Conservation (phyloP, 2,113 vertebrate genomes). For the Ardeotis arabs region DNA sequence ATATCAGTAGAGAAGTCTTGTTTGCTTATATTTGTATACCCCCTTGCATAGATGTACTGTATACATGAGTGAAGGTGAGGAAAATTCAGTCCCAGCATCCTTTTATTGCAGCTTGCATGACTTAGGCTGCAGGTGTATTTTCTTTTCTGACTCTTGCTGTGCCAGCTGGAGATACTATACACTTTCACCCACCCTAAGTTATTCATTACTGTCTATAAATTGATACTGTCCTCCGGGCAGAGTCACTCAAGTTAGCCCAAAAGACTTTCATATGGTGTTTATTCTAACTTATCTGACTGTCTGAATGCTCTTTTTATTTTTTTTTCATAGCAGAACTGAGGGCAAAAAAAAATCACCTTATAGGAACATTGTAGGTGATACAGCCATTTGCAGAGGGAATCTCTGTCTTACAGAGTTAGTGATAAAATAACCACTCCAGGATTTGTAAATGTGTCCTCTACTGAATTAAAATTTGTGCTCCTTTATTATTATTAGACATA, state of each 20-base stretch:
- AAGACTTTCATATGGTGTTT: not conserved
- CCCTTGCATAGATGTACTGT: not conserved
- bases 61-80: not conserved
- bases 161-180: not conserved
- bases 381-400: not conserved
- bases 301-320: not conserved
- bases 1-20: not conserved
- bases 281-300: not conserved
- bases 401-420: not conserved
- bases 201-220: not conserved
- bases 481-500: not conserved
- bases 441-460: not conserved
- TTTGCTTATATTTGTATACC: not conserved
- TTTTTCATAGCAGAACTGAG: not conserved
- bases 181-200: not conserved
- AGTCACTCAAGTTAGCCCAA: not conserved
- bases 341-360: not conserved
- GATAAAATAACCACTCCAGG: not conserved
- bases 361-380: not conserved
- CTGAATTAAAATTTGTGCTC: not conserved
- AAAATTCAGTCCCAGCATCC: not conserved
- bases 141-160: not conserved
- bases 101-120: not conserved
- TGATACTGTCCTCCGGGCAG: not conserved
- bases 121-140: not conserved